Evolutionary conservation across 2,888 invertebrate genomes (phyloP).

Genomic region (Apodemia duryi): DNA sequence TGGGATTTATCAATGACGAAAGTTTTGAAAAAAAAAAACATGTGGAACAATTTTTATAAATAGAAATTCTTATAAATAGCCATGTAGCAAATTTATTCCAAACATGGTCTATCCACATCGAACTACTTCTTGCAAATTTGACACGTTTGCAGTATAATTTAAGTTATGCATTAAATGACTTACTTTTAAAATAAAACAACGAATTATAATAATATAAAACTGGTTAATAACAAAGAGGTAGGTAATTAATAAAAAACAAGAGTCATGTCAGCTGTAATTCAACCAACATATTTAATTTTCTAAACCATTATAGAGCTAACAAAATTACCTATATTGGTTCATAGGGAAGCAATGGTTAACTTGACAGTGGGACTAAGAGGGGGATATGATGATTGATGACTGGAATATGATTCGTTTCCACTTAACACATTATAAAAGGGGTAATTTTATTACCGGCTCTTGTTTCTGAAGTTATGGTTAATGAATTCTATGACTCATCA

Average conservation of each 20-base stretch:
- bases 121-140: too few relatives aligned
- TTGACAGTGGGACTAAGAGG: slow-evolving; percentile 39
- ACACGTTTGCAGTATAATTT: too few relatives aligned
- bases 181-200: too few relatives aligned
- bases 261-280: slow-evolving; percentile 4
- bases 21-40: too few relatives aligned
- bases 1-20: too few relatives aligned
- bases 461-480: slow-evolving; percentile 68
- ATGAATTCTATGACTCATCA: slow-evolving; percentile 65
- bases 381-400: slow-evolving; percentile 75
- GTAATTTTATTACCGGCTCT: slow-evolving; percentile 70
- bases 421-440: slow-evolving; percentile 73
- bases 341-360: slow-evolving; percentile 12
- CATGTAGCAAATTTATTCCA: too few relatives aligned
- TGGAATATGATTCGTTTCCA: slow-evolving; percentile 71
- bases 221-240: too few relatives aligned
- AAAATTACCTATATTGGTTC: slow-evolving; percentile 8
- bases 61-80: too few relatives aligned
- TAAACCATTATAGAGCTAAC: slow-evolving; percentile 2
- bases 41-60: too few relatives aligned
- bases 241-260: background rate
- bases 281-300: background rate
- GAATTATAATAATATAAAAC: too few relatives aligned
- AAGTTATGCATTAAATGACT: too few relatives aligned
- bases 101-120: too few relatives aligned